Evolutionary conservation across 2,797 vertebrate genomes (phyloP), one percentile per base, ranked within the genome.

Genomic region (Muraenolepis orangiensis): DNA sequence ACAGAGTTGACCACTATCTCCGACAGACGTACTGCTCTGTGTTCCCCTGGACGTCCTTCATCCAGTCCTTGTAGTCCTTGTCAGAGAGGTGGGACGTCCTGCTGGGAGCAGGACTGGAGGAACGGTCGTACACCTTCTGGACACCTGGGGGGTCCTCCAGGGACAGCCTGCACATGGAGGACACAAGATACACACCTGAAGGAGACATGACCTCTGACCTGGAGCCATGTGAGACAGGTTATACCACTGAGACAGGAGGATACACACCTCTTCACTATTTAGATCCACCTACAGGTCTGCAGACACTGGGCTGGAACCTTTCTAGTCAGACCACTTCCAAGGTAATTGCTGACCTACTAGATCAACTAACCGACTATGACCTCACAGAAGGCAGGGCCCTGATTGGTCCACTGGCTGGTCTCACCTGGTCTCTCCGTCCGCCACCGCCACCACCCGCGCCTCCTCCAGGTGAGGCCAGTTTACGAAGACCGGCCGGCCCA

Each of bases 401-500:
- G n/a, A 61, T n/a, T 23, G 8, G 1, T 4, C 2, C 20, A 3
- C 0, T 0, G 6, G 12, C 1, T 5, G 28, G 1, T 86, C 95
- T 92, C 93, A 98, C 98, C 94, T 98, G 1, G 93, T 95, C 76
- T 98, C 95, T 76, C 96, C 96, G 75, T 99, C 96, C 7, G 96
- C 97, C 80, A 98, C 93, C 5, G 95, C 95, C 72, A 98, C 87
- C 82, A 97, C 93, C 75, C 97, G 94, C 73, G 97, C 97, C 92
- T 99, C 97, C 91, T 98, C 97, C 77, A 99, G 93, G 87, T 99
- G 97, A 66, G 98, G 98, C 98, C 98, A 99, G 87, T 97, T 97
- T 77, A 99, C 96, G 82, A 98, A 99, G 72, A 98, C 88, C 2
- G 94, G 85, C 72, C 93, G 96, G 26, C 96, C 97, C 77, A 99